A percentile compares a stretch with the other conserved stretches of the same genome.
Evolutionary conservation across 2,113 vertebrate genomes (phyloP).

Genomic region (Oenanthe oenanthe): DNA sequence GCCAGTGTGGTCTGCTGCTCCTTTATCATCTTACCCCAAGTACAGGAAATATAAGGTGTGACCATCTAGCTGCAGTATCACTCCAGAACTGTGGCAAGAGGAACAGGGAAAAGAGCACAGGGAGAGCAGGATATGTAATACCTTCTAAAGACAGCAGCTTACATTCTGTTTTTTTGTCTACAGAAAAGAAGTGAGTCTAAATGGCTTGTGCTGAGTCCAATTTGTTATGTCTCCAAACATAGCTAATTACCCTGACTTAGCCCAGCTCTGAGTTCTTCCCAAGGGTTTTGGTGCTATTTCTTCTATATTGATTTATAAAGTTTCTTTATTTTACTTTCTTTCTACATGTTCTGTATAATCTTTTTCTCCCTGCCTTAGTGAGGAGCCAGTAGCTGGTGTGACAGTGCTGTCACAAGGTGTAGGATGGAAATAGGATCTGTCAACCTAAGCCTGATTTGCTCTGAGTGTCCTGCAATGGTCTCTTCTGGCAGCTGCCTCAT

Average conservation of each 20-base stretch:
- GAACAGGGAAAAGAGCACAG: neutral
- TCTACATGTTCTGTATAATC: neutral
- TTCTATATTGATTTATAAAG: constrained; percentile 23
- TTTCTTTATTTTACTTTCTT: constrained; percentile 35
- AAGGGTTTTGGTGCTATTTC: constrained; percentile 22
- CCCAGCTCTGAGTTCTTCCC: neutral
- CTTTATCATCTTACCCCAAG: neutral
- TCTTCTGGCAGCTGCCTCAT: neutral
- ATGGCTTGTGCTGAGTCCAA: neutral
- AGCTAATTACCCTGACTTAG: constrained; percentile 34
- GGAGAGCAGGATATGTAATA: neutral
- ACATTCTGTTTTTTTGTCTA: neutral
- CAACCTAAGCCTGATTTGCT: neutral
- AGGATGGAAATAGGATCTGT: neutral
- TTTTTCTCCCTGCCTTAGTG: neutral
- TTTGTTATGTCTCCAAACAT: constrained; percentile 5
- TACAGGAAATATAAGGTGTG: neutral
- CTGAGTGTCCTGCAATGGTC: neutral
- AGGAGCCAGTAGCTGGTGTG: neutral
- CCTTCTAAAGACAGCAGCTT: neutral
- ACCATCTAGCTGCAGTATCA: neutral
- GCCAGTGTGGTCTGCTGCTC: neutral
- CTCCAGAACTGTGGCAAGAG: neutral
- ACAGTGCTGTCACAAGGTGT: neutral
- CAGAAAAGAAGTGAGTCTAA: neutral